A percentile compares a stretch with the other conserved stretches of the same genome.
Conservation (phyloP, 23 tunicate genomes). For the Pegea sp. region DNA sequence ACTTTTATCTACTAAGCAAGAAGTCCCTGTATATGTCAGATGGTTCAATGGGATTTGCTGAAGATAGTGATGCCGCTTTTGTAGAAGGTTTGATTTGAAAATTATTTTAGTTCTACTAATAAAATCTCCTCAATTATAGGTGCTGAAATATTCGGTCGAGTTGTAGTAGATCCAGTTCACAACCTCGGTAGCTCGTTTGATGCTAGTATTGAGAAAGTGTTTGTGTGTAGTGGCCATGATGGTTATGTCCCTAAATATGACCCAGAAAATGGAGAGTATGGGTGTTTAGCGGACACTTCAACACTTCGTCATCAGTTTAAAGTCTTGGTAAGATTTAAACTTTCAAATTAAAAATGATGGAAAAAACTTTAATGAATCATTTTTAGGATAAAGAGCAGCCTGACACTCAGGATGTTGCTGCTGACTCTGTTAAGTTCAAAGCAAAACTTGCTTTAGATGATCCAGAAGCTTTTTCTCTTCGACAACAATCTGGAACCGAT, state of each 20-base stretch:
- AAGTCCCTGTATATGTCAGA: conserved; percentile 62
- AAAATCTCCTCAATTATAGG: conserved; percentile 10
- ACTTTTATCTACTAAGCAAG: conserved; percentile 73
- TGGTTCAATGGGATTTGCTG: conserved; percentile 67
- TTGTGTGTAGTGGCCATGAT: conserved; percentile 77
- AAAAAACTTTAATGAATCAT: background rate
- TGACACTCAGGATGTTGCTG: conserved; percentile 42
- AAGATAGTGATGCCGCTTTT: conserved; percentile 80
- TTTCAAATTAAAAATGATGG: background rate
- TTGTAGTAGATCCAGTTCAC: conserved; percentile 83
- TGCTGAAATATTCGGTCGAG: conserved; percentile 82
- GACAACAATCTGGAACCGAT: conserved; percentile 85
- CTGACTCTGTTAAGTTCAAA: conserved; percentile 55
- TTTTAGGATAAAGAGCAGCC: conserved; percentile 93
- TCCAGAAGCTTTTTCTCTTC: conserved; percentile 37
- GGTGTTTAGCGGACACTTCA: conserved; percentile 82
- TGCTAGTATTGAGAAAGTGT: conserved; percentile 88
- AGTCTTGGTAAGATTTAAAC: conserved; percentile 62
- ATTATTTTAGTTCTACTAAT: background rate
- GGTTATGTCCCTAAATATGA: conserved; percentile 96
- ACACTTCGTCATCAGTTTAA: conserved; percentile 36
- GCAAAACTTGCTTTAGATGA: conserved; percentile 81
- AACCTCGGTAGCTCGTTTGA: conserved; percentile 75
- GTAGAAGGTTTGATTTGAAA: conserved; percentile 34
- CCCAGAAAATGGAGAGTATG: conserved; percentile 75